Base-by-base conservation (phyloP, 2,113 vertebrate genomes). In the Macrotus californicus region DNA sequence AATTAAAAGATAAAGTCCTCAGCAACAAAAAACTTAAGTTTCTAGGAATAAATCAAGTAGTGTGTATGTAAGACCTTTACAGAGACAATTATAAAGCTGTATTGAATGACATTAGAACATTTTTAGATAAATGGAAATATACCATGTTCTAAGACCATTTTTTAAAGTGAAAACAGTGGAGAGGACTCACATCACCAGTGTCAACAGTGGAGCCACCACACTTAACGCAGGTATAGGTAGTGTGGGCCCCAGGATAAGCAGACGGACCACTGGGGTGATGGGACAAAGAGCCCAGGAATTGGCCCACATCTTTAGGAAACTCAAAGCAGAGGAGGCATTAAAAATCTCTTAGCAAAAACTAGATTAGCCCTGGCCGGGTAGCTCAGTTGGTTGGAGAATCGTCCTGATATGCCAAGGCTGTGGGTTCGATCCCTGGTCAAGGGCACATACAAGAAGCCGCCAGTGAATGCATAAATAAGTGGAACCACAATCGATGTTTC, bases 41-140 rank as follows among this genome's bases (percentile, higher is more conserved):
- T 6, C 14, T 81, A 91, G 66, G 79, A 82, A 48, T 82, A 29
- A 70, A 48, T 70, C 31, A 59, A 82, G 77, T 41, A 70, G 34
- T 81, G 54, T 81, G 6, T 48, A 77, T 89, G 7, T 77, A 77
- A 64, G 73, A 79, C 7, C 59, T 52, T 89, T 46, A 81, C 36
- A 73, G 26, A 81, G 34, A 75, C 54, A 43, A 67, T 18, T 36
- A n/a, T 54, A 56, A 86, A 76, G 21, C 64, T 87, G 66, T 87
- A 69, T 52, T 52, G 21, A 91, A 86, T 91, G 41, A 79, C n/a
- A 24, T 64, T 52, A 70, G 52, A 43, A 36, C 50, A 52, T 72
- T 94, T 69, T 81, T 52, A 86, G 50, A 91, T 91, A 69, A 67
- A 54, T 46, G 39, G 34, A 94, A 94, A 31, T 84, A n/a, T 61